A percentile compares a stretch with the other conserved stretches of the same genome.
phyloP scores from a whole-genome alignment of 1,140 invertebrate species.

The Zelostemma sp. region DNA sequence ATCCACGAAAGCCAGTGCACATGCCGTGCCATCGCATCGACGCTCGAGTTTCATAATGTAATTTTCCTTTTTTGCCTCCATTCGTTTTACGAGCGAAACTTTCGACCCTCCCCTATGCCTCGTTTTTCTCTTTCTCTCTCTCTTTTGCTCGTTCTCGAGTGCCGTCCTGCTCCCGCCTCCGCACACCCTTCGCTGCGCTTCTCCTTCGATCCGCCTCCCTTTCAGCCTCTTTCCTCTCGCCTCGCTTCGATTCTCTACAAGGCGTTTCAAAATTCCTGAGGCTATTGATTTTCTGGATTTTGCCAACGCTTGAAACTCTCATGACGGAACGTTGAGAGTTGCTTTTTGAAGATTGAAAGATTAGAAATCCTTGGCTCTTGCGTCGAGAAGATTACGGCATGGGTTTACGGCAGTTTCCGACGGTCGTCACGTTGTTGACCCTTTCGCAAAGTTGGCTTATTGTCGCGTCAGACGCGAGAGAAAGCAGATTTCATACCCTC shows the following conservation, averaged over 20 bases:
- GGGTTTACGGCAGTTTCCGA: too few species aligned
- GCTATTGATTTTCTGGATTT: constrained; percentile 9
- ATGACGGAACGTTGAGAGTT: too few species aligned
- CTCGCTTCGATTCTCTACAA: constrained; percentile 45
- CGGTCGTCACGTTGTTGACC: too few species aligned
- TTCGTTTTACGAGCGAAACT: constrained; percentile 67
- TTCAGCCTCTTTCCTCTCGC: constrained; percentile 48
- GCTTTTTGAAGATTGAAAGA: too few species aligned
- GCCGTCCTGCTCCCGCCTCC: constrained; percentile 39
- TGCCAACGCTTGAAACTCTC: too few species aligned
- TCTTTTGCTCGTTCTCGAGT: constrained; percentile 40
- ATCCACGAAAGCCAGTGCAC: constrained; percentile 47
- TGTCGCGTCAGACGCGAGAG: neutral
- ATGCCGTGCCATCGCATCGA: constrained; percentile 49
- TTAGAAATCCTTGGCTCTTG: too few species aligned
- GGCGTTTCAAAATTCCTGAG: constrained; percentile 40
- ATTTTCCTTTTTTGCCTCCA: constrained; percentile 66
- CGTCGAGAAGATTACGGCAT: too few species aligned
- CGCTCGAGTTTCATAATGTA: constrained; percentile 67
- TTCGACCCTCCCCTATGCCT: constrained; percentile 50
- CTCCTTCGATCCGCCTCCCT: constrained; percentile 47
- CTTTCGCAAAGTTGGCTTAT: too few species aligned
- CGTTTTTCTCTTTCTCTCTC: constrained; percentile 16
- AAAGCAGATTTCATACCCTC: constrained; percentile 5
- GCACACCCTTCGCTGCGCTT: constrained; percentile 30